Base-by-base conservation (phyloP, 1,140 invertebrate genomes). In the Scaptodrosophila lebanonensis region DNA sequence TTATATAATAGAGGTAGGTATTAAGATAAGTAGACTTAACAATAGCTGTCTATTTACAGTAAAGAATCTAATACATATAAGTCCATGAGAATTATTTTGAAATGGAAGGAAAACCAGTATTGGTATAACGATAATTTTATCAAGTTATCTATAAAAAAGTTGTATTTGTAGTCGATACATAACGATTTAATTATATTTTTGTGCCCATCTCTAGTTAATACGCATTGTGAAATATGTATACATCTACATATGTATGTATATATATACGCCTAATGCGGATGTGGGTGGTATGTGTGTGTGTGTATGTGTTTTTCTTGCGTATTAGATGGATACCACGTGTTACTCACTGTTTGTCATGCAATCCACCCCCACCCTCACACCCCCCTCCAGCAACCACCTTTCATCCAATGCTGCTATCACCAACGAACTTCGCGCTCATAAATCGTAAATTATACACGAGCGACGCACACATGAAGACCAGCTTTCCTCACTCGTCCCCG, bases 371-470 rank as follows among this genome's bases (percentile, higher is more conserved):
- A 0, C n/a, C 22, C 30, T 5, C 12, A 27, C 20, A 29, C 8
- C 15, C 1, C 48, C 25, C 13, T 20, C 42, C 3, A 33, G 32
- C 32, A 25, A 11, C 12, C 40, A 17, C 12, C 3, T 20, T n/a
- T n/a, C n/a, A n/a, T 5, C n/a, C 8, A 13, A 20, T 39, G 16
- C 35, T 59, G 52, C 61, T 75, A 69, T 63, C 75, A 82, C n/a
- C n/a, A n/a, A n/a, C n/a, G n/a, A n/a, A 52, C 75, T 53, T 53
- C 45, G 44, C 57, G 67, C 75, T 75, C 75, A 79, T 79, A 79
- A 79, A 79, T 79, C 75, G 75, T 65, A 79, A 79, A 82, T 79
- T 82, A 79, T 79, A 68, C 73, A 73, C 68, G 64, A 61, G 65
- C 73, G 68, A 77, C 73, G 61, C 75, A 66, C 48, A 52, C 52